Evolutionary conservation across 1,140 invertebrate genomes (phyloP).

Genomic region (Pogonus chalceus): DNA sequence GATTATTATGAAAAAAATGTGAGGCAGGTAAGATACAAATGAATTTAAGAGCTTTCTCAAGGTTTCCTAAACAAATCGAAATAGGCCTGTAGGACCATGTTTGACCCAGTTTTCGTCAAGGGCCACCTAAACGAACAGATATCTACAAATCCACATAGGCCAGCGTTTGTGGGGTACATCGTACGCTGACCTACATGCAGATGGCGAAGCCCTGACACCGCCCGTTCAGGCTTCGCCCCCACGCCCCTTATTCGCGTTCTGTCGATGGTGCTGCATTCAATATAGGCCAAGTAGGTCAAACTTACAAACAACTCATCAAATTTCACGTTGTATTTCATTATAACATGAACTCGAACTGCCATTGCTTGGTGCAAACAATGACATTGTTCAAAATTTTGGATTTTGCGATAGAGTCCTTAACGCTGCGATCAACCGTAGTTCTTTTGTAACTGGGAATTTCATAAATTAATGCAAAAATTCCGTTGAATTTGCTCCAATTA

Average conservation of each 20-base stretch:
- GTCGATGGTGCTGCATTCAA: neutral
- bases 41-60: no score
- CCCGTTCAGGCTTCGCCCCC: neutral
- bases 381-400: no score
- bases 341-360: neutral
- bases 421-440: no score
- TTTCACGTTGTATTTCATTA: neutral
- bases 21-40: no score
- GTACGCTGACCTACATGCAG: neutral
- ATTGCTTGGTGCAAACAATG: neutral
- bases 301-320: neutral
- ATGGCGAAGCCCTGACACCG: neutral
- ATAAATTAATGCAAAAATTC: neutral
- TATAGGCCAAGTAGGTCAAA: neutral
- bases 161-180: no score
- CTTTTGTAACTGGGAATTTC: neutral
- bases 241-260: neutral
- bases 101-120: no score
- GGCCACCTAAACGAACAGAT: no score
- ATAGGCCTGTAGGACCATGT: no score
- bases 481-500: neutral
- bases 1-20: no score
- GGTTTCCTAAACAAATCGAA: no score
- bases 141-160: no score
- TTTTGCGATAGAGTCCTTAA: no score